These are phyloP conservation scores for Acromyrmex echinatior DNA, from an alignment of 1,140 invertebrate species.

Conservation along the genomic window DNA sequence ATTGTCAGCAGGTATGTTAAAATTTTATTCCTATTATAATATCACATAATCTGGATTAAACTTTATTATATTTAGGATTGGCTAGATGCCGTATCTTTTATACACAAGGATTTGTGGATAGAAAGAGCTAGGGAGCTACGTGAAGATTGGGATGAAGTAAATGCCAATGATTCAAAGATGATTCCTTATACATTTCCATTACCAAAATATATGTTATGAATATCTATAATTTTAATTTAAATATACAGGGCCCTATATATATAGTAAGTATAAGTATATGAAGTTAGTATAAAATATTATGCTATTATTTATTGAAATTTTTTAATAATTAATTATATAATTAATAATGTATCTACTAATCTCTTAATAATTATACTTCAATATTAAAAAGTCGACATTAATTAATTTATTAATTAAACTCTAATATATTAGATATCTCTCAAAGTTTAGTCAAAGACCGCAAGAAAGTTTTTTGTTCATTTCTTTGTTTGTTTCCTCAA, in stretches of 20 bases:
- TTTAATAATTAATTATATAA: too few species aligned
- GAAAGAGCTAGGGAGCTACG: slow-evolving; percentile 66
- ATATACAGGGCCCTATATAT: not conserved
- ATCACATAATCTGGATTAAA: slow-evolving; percentile 14
- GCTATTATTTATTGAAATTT: too few species aligned
- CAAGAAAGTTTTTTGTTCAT: too few species aligned
- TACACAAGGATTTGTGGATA: slow-evolving; percentile 79
- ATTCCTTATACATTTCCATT: slow-evolving; percentile 81
- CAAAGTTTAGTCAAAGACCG: too few species aligned
- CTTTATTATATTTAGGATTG: slow-evolving; percentile 76
- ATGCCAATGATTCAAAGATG: slow-evolving; percentile 69
- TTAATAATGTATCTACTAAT: too few species aligned
- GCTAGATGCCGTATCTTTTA: slow-evolving; percentile 72
- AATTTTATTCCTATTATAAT: slow-evolving; percentile 19
- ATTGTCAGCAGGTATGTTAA: slow-evolving; percentile 81
- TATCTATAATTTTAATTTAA: not conserved
- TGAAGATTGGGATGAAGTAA: slow-evolving; percentile 77
- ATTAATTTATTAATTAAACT: too few species aligned
- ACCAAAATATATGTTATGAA: slow-evolving; percentile 61
- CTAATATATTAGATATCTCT: too few species aligned
- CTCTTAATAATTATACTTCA: too few species aligned
- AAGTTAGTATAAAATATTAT: too few species aligned
- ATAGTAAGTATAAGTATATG: too few species aligned
- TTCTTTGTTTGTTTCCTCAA: too few species aligned
- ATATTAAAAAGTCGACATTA: too few species aligned